phyloP scores from a whole-genome alignment of 2,888 invertebrate genomes.

The Nymphalis polychloros region DNA sequence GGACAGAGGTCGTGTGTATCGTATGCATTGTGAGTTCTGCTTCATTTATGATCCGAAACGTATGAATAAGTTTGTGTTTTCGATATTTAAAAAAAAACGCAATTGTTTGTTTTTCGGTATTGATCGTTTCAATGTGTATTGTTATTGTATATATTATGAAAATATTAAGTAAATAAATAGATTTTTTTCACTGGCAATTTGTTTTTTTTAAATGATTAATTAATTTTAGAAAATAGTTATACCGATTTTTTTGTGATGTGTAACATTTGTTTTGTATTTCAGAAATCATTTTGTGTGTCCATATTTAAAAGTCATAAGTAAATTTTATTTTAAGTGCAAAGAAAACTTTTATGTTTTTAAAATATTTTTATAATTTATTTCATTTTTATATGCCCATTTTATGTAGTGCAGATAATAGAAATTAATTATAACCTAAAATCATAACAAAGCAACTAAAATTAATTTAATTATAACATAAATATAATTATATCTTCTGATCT shows the following conservation, averaged over 20 bases:
- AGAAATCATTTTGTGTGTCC: constrained; percentile 17
- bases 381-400: constrained; percentile 21
- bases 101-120: too few relatives aligned
- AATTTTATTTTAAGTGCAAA: constrained; percentile 22
- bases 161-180: too few relatives aligned
- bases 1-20: constrained; percentile 1
- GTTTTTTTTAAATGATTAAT: too few relatives aligned
- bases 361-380: constrained; percentile 3
- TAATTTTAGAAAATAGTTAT: too few relatives aligned
- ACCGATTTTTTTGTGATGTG: neutral
- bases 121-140: too few relatives aligned
- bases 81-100: too few relatives aligned
- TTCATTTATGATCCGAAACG: constrained; percentile 38
- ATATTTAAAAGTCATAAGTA: constrained; percentile 21
- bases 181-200: too few relatives aligned
- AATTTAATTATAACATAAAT: constrained; percentile 11
- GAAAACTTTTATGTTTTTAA: constrained; percentile 1
- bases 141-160: too few relatives aligned
- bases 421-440: constrained; percentile 6
- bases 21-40: constrained; percentile 55
- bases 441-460: constrained; percentile 6
- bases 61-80: neutral
- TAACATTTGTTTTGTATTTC: neutral
- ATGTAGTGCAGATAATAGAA: constrained; percentile 10
- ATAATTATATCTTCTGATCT: constrained; percentile 5